These are phyloP conservation scores for Caenorhabditis wallacei DNA, from an alignment of 2,888 invertebrate genomes.

Conservation along the genomic window DNA sequence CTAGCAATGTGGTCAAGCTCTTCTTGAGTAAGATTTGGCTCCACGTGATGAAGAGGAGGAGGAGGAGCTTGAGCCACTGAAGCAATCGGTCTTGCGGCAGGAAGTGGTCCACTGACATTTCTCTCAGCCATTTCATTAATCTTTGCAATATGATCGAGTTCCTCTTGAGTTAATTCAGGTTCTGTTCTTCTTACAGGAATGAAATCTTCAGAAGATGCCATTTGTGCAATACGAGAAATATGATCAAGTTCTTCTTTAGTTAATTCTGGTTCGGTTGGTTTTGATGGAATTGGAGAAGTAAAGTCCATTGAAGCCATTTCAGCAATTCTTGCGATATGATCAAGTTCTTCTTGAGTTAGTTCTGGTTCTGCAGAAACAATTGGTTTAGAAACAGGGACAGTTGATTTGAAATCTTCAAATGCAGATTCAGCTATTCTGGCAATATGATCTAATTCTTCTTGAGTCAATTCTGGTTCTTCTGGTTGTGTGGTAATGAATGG, in stretches of 20 bases:
- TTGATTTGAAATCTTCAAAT: slow-evolving; percentile 30
- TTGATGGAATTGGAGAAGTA: neutral
- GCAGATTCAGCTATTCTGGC: slow-evolving; percentile 55
- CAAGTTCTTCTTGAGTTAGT: slow-evolving; percentile 71
- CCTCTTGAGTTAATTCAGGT: slow-evolving; percentile 61
- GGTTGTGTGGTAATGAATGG: neutral
- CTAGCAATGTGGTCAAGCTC: slow-evolving; percentile 78
- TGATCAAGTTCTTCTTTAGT: slow-evolving; percentile 73
- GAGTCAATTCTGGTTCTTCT: slow-evolving; percentile 55
- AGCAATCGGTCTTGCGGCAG: slow-evolving; percentile 27
- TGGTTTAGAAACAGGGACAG: neutral
- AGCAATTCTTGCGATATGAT: slow-evolving; percentile 65
- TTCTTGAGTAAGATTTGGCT: slow-evolving; percentile 71
- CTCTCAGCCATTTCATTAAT: slow-evolving; percentile 65
- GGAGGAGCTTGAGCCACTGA: slow-evolving; percentile 12
- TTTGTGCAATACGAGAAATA: slow-evolving; percentile 56
- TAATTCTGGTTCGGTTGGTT: slow-evolving; percentile 39
- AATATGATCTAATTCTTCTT: slow-evolving; percentile 73
- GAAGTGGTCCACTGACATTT: slow-evolving; percentile 22
- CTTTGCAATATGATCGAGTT: slow-evolving; percentile 70
- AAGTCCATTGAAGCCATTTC: slow-evolving; percentile 49
- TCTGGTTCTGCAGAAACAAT: slow-evolving; percentile 30
- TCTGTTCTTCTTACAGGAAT: slow-evolving; percentile 12
- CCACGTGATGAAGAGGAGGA: neutral
- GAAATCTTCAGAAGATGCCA: slow-evolving; percentile 22